Conservation (phyloP, 1,140 invertebrate genomes). For the Popillia japonica region DNA sequence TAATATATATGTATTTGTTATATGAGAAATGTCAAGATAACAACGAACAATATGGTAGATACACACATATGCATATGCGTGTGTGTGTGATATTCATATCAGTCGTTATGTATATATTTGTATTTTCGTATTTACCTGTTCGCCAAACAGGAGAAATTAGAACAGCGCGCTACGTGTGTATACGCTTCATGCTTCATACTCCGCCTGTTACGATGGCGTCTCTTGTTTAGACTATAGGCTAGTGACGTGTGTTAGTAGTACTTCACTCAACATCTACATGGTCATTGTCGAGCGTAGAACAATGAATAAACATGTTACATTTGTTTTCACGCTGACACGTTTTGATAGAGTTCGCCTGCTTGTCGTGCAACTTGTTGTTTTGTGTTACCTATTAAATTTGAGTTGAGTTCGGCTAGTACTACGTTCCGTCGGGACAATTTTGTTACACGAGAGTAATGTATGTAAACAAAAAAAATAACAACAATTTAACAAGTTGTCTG, state of each 20-base stretch:
- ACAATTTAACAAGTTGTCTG: too few species aligned
- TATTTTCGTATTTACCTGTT: neutral
- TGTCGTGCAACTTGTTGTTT: neutral
- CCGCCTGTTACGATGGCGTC: neutral
- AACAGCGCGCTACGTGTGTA: neutral
- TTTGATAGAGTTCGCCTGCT: neutral
- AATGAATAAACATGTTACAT: constrained; percentile 15
- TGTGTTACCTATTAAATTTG: too few species aligned
- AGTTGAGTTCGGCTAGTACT: too few species aligned
- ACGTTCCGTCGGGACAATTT: too few species aligned
- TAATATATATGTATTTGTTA: too few species aligned
- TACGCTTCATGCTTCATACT: neutral
- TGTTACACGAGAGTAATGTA: too few species aligned
- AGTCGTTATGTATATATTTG: neutral
- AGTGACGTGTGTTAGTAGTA: neutral
- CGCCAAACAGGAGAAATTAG: neutral
- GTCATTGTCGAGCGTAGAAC: neutral
- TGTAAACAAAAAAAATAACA: too few species aligned
- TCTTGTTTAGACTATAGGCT: neutral
- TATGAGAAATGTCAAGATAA: too few species aligned
- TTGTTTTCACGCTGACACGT: constrained; percentile 12
- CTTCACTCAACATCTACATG: constrained; percentile 3
- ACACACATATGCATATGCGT: neutral
- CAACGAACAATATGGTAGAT: too few species aligned
- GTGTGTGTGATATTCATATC: neutral